Evolutionary conservation across 2,113 vertebrate genomes (phyloP).

Genomic region (Lates calcarifer): DNA sequence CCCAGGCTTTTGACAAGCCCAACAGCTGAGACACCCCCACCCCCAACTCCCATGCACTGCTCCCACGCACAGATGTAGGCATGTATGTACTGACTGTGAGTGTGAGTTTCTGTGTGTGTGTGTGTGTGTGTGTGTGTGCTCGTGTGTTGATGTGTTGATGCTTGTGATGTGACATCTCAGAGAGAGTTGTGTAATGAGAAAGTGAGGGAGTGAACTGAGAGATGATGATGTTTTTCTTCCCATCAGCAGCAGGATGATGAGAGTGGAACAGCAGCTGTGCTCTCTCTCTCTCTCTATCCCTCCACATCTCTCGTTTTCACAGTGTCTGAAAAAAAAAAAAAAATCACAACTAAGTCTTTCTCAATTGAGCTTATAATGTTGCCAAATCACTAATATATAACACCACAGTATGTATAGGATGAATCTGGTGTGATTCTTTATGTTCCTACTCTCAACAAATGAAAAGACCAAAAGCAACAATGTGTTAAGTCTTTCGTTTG

Average conservation of each 20-base stretch:
- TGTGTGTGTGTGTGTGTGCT: constrained; percentile 6
- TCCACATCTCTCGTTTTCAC: no score
- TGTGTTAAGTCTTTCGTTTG: no score
- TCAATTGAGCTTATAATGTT: neutral
- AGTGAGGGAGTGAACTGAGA: constrained; percentile 50
- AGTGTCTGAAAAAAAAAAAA: no score
- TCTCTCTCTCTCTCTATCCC: neutral
- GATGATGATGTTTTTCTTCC: constrained; percentile 76
- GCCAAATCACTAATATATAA: no score
- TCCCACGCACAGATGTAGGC: constrained; percentile 73
- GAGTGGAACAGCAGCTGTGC: constrained; percentile 80
- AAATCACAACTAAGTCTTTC: neutral
- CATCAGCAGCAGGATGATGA: constrained; percentile 62
- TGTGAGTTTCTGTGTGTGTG: constrained; percentile 23
- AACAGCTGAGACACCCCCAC: constrained; percentile 86
- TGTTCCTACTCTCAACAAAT: no score
- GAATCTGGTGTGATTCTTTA: no score
- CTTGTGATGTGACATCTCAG: constrained; percentile 86
- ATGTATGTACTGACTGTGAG: constrained; percentile 40
- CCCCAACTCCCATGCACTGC: constrained; percentile 60
- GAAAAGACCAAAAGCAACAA: no score
- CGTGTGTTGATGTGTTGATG: constrained; percentile 39
- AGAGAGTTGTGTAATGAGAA: constrained; percentile 83
- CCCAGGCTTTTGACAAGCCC: constrained; percentile 85
- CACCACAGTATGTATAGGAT: no score